Base-by-base conservation (phyloP, 2,113 vertebrate species). In the Geococcyx californianus region DNA sequence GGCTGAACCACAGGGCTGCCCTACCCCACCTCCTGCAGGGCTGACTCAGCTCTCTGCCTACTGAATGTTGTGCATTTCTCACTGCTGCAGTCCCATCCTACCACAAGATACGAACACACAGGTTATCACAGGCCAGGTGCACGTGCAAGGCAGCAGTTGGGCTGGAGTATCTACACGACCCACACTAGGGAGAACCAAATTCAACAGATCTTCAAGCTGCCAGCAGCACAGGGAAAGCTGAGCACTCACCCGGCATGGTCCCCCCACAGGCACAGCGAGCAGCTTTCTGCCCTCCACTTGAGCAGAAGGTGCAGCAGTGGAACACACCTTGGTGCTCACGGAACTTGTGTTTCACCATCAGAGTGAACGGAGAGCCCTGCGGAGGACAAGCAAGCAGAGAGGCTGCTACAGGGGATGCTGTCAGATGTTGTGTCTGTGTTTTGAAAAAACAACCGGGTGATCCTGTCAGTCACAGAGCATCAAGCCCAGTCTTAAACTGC, bases 251-350 rank as follows among this genome's bases (percentile, higher is more conserved):
- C 97, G 99, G 99, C 99, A 99, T 99, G 79, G 98, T 98, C 20
- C 99, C 99, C 4, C 98, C 95, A 75, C 99, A 99, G 72, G 98
- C 98, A 73, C 99, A 99, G 72, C 97, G 98, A 49, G 98, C 98
- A 5, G 98, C 98, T 84, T 99, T 99, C 95, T 98, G 97, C 14
- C 99, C 99, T 58, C 98, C 98, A 0, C 99, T 99, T 75, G 99
- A 99, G 95, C 99, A 99, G 98, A 99, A 99, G 0, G 98, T 98
- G 95, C 99, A 99, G 97, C 99, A 99, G 97, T 99, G 99, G 88
- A 99, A 99, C 13, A 98, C 96, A 0, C 99, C 99, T 1, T 29
- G 58, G 95, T 99, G 99, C 29, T 92, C 93, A 13, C 95, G 97
- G 69, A 98, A 91, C 97, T 97, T 98, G 52, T 80, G 98, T 93